phyloP scores from a whole-genome alignment of 2,888 invertebrate genomes.

The Drosophila eohydei region DNA sequence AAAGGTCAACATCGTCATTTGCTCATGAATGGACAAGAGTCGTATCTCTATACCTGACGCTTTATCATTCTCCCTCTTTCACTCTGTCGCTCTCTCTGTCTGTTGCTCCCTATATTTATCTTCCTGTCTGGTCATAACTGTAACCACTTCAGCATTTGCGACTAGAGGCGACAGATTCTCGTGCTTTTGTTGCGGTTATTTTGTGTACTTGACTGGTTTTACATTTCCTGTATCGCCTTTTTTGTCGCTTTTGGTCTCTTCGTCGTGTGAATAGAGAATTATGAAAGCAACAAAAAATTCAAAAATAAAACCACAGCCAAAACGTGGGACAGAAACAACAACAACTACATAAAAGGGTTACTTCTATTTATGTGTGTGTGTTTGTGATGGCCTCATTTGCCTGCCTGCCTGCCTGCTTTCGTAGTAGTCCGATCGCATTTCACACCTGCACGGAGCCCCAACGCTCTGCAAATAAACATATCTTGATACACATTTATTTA shows the following conservation, averaged over 20 bases:
- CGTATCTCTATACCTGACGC: conserved; percentile 24
- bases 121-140: conserved; percentile 40
- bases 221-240: conserved; percentile 76
- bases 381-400: conserved; percentile 56
- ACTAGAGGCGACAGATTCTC: conserved; percentile 42
- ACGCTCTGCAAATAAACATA: conserved; percentile 60
- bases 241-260: conserved; percentile 50
- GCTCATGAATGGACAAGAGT: conserved; percentile 57
- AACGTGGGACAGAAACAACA: conserved; percentile 31
- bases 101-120: conserved; percentile 1
- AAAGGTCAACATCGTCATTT: conserved; percentile 63
- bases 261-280: conserved; percentile 61
- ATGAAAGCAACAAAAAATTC: conserved; percentile 50
- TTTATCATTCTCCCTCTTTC: conserved; percentile 1
- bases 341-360: conserved; percentile 52
- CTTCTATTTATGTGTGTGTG: conserved; percentile 15
- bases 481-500: conserved; percentile 63
- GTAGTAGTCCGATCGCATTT: conserved; percentile 58
- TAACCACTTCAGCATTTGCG: conserved; percentile 46
- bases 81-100: not conserved
- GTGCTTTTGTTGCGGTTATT: conserved; percentile 56
- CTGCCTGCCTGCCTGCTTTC: conserved; percentile 42
- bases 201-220: conserved; percentile 71
- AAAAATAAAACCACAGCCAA: conserved; percentile 54
- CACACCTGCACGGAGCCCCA: conserved; percentile 54